phyloP scores from a whole-genome alignment of 2,888 invertebrate genomes.

The Philereme transversata region DNA sequence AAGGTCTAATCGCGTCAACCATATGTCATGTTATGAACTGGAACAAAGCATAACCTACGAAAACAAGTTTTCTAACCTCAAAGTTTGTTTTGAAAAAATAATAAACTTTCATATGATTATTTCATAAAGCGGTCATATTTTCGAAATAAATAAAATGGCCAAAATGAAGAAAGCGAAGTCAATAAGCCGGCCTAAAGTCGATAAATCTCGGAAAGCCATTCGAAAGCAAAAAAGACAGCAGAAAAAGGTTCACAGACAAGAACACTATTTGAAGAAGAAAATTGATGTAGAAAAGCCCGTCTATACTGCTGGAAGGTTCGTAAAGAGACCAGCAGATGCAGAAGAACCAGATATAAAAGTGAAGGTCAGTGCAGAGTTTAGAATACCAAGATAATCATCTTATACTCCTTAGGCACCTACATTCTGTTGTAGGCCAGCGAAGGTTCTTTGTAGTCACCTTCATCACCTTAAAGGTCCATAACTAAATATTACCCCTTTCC shows the following conservation, averaged over 20 bases:
- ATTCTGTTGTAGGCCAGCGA: too few species aligned
- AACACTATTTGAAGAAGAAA: constrained; percentile 73
- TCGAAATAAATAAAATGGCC: constrained; percentile 1
- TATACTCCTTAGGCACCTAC: too few species aligned
- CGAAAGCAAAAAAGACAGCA: constrained; percentile 88
- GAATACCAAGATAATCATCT: neutral
- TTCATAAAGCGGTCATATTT: neutral
- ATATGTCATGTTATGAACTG: neutral
- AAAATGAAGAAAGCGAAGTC: constrained; percentile 64
- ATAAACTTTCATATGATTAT: neutral
- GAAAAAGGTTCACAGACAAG: constrained; percentile 85
- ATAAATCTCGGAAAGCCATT: constrained; percentile 86
- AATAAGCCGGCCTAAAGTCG: constrained; percentile 49
- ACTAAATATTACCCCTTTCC: too few species aligned
- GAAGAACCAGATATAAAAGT: constrained; percentile 41
- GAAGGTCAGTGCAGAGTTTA: constrained; percentile 46
- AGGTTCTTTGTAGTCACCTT: too few species aligned
- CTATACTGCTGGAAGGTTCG: constrained; percentile 63
- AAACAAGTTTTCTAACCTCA: constrained; percentile 13
- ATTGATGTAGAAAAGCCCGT: constrained; percentile 41
- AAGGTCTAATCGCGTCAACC: too few species aligned
- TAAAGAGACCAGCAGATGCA: constrained; percentile 60
- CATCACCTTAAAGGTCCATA: too few species aligned
- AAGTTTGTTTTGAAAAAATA: constrained; percentile 11
- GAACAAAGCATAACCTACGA: constrained; percentile 6